Evolutionary conservation across 2,113 vertebrate genomes (phyloP).

Genomic region (Suncus etruscus): DNA sequence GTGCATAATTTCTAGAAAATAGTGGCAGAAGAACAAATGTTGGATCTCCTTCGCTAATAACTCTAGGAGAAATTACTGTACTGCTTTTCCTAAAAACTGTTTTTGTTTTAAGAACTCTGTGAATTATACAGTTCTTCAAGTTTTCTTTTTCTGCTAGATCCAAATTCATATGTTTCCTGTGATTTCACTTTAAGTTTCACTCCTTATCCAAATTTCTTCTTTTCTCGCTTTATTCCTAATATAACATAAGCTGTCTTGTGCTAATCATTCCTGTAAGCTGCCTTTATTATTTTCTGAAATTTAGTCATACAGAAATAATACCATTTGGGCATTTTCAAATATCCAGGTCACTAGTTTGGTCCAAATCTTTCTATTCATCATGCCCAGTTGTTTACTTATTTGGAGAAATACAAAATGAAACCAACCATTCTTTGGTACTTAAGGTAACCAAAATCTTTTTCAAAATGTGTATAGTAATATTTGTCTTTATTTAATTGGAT

Average conservation of each 20-base stretch:
- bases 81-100: not conserved
- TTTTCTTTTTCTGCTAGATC: conserved; percentile 10
- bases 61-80: not conserved
- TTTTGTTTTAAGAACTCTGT: not conserved
- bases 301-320: not conserved
- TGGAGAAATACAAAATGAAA: not conserved
- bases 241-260: not conserved
- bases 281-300: not conserved
- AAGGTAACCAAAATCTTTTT: conserved; percentile 9
- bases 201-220: not conserved
- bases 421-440: not conserved
- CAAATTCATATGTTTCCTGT: not conserved
- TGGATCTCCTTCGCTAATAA: not conserved
- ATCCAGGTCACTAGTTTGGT: not conserved
- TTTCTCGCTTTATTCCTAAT: not conserved
- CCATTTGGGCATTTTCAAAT: not conserved
- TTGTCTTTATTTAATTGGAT: not conserved
- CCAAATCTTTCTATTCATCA: not conserved
- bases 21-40: not conserved
- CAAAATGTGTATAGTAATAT: not conserved
- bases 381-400: not conserved
- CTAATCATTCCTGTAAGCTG: not conserved
- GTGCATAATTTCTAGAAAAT: not conserved
- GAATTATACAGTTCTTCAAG: not conserved
- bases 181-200: not conserved